Percentiles rank a stretch among this genome's conserved stretches.
phyloP scores from a whole-genome alignment of 2,797 vertebrate genomes.

The Lepilemur ruficaudatus region DNA sequence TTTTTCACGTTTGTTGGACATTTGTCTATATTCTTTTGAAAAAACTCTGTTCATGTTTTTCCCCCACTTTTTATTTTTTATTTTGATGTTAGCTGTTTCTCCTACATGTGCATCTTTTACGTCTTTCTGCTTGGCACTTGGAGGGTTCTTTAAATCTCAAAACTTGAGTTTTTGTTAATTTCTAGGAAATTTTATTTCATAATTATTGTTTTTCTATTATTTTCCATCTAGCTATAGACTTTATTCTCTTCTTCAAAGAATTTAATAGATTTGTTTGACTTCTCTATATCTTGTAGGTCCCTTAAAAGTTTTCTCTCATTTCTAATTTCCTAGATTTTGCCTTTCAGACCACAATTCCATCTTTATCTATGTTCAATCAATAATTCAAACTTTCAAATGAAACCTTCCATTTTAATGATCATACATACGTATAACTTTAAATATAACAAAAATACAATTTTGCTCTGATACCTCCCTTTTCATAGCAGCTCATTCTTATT shows the following conservation, averaged over 20 bases:
- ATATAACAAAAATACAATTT: not conserved
- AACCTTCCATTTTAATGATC: not conserved
- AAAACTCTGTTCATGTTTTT: not conserved
- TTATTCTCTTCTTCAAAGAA: not conserved
- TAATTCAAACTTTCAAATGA: not conserved
- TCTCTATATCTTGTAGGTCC: not conserved
- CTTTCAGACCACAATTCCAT: not conserved
- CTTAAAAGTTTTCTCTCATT: not conserved
- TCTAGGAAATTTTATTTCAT: not conserved
- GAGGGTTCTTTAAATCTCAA: not conserved
- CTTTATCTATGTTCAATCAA: not conserved
- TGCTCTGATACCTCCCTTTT: not conserved
- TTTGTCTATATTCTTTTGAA: not conserved
- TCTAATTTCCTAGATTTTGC: not conserved
- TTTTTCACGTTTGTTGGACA: not conserved
- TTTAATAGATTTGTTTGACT: not conserved
- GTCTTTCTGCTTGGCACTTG: not conserved
- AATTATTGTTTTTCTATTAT: not conserved
- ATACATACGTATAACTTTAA: not conserved
- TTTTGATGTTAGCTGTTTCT: not conserved
- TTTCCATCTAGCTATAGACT: not conserved
- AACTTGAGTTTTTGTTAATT: not conserved
- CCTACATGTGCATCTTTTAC: not conserved
- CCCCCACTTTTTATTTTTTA: not conserved
- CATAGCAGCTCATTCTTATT: not conserved